Evolutionary conservation across 1,140 invertebrate species (phyloP).

Genomic region (Calosoma granatense): DNA sequence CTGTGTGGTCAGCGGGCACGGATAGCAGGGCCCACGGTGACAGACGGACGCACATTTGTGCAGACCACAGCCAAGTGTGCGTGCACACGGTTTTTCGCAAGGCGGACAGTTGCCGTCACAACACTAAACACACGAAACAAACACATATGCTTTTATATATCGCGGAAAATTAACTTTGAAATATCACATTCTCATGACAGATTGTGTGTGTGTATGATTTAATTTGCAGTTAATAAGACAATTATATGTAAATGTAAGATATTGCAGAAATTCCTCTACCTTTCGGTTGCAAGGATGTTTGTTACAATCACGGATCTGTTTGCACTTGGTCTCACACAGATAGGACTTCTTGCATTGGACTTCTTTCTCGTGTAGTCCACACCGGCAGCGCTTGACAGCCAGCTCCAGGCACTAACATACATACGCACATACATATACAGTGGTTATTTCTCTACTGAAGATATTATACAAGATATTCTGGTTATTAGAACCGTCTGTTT

Average conservation of each 20-base stretch:
- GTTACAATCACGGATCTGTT: constrained; percentile 66
- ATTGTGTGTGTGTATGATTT: constrained; percentile 11
- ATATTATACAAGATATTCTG: too few relatives aligned
- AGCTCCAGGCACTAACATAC: constrained; percentile 70
- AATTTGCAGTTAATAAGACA: constrained; percentile 9
- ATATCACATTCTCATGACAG: constrained; percentile 9
- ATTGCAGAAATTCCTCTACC: constrained; percentile 34
- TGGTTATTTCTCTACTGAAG: too few relatives aligned
- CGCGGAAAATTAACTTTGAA: too few relatives aligned
- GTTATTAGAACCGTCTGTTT: too few relatives aligned
- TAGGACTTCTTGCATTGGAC: constrained; percentile 81
- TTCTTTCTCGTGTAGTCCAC: constrained; percentile 69
- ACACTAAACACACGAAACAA: constrained; percentile 55
- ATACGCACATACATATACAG: too few relatives aligned
- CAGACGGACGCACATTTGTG: constrained; percentile 83
- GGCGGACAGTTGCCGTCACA: constrained; percentile 74
- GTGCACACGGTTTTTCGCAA: constrained; percentile 82
- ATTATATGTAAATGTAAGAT: constrained; percentile 5
- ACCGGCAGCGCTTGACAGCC: constrained; percentile 70
- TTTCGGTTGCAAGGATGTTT: constrained; percentile 83
- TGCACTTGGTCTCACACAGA: constrained; percentile 83
- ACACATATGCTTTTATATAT: neutral
- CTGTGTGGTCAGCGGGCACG: constrained; percentile 67
- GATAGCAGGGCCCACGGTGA: constrained; percentile 84
- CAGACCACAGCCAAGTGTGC: constrained; percentile 70